Conservation (phyloP, 2,888 invertebrate species). For the Dynastes tityus region DNA sequence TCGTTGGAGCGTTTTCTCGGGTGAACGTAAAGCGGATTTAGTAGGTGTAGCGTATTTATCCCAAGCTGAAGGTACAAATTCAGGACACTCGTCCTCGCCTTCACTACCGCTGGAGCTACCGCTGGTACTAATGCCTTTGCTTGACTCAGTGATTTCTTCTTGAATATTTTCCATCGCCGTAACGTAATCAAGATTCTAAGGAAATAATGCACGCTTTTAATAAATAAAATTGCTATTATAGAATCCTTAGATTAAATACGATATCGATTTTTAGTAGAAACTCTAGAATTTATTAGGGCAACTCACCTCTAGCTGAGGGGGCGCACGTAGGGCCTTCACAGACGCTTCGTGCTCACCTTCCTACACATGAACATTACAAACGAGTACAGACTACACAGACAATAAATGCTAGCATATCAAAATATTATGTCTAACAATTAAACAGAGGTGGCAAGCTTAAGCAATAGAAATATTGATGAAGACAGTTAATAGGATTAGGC, state of each 20-base stretch:
- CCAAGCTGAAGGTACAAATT: constrained; percentile 88
- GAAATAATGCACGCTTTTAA: background rate
- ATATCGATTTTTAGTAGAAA: background rate
- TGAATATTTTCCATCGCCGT: constrained; percentile 62
- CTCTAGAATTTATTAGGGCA: constrained; percentile 6
- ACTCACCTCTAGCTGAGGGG: constrained; percentile 68
- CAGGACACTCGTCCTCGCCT: constrained; percentile 78
- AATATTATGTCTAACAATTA: constrained; percentile 30
- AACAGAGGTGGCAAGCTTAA: constrained; percentile 29
- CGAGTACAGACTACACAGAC: constrained; percentile 41
- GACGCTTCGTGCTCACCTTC: constrained; percentile 71
- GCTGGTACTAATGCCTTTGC: constrained; percentile 17
- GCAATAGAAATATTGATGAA: background rate
- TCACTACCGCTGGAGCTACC: constrained; percentile 67
- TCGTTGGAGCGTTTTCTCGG: constrained; percentile 71
- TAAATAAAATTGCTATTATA: too few relatives aligned
- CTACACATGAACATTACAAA: constrained; percentile 61
- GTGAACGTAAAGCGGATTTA: constrained; percentile 80
- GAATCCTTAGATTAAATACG: too few relatives aligned
- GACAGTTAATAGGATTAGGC: background rate
- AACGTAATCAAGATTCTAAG: constrained; percentile 53
- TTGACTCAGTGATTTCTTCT: constrained; percentile 58
- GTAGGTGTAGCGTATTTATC: constrained; percentile 84
- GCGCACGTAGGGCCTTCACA: constrained; percentile 69
- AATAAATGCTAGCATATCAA: constrained; percentile 42